Evolutionary conservation across 2,113 vertebrate genomes (phyloP).

Genomic region (Lepidothrix coronata): DNA sequence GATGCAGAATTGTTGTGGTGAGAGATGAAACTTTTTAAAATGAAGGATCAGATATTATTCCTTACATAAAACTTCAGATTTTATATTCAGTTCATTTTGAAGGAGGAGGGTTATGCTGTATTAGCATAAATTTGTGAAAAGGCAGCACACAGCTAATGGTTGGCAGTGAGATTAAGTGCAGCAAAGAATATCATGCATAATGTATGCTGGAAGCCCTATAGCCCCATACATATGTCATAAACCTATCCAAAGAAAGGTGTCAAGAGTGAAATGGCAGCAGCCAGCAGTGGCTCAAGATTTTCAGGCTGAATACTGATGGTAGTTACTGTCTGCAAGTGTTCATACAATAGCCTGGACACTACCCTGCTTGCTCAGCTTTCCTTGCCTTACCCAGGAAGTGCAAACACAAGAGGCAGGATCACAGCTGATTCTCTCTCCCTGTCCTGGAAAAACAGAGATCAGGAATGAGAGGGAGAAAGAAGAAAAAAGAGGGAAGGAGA

Average conservation of each 20-base stretch:
- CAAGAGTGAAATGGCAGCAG: background rate
- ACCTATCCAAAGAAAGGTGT: background rate
- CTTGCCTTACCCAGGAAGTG: background rate
- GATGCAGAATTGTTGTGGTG: background rate
- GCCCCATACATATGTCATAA: background rate
- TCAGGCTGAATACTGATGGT: background rate
- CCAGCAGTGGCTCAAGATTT: background rate
- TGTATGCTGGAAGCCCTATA: background rate
- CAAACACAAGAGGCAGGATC: background rate
- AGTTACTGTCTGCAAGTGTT: background rate
- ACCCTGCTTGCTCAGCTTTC: background rate
- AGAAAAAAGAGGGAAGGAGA: background rate
- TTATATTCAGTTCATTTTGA: background rate
- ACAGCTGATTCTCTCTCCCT: background rate
- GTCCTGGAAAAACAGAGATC: background rate
- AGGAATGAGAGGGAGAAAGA: background rate
- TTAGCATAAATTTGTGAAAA: background rate
- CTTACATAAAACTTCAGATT: background rate
- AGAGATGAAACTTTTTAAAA: background rate
- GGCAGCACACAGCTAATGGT: background rate
- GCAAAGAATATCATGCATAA: background rate
- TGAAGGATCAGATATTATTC: background rate
- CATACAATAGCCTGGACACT: fast-evolving
- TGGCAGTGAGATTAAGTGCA: background rate
- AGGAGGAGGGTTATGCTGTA: background rate